Evolutionary conservation across 2,113 vertebrate species (phyloP).

Genomic region (Hemicordylus capensis): DNA sequence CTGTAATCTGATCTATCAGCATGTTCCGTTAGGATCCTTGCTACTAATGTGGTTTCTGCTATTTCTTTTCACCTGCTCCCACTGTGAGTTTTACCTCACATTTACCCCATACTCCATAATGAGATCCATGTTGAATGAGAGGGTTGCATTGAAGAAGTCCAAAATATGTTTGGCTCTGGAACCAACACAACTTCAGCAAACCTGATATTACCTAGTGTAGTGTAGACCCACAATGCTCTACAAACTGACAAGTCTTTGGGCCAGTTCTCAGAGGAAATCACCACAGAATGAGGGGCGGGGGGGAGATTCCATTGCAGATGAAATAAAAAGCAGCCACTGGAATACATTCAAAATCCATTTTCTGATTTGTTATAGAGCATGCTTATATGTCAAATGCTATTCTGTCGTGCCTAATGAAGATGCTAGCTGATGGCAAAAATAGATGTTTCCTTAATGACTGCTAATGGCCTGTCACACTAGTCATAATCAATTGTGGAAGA

Average conservation of each 20-base stretch:
- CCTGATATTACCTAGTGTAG: not conserved
- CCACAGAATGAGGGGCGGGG: not conserved
- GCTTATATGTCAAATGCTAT: not conserved
- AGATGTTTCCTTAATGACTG: not conserved
- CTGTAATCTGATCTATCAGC: not conserved
- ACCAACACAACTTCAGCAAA: not conserved
- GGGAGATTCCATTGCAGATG: not conserved
- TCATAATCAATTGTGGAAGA: not conserved
- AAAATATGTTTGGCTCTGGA: not conserved
- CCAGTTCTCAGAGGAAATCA: not conserved
- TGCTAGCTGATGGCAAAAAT: not conserved
- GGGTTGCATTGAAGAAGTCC: too few relatives aligned
- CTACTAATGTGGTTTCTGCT: not conserved
- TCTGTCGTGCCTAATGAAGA: constrained; percentile 30
- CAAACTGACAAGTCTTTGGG: too few relatives aligned
- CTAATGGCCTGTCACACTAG: not conserved
- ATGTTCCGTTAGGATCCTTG: not conserved
- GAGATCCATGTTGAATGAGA: not conserved
- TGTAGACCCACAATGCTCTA: too few relatives aligned
- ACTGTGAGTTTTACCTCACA: not conserved
- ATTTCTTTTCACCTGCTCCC: not conserved
- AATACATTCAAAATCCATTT: constrained; percentile 3
- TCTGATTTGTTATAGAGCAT: constrained; percentile 34
- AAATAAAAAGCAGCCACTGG: not conserved
- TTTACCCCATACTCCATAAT: too few relatives aligned